phyloP scores from a whole-genome alignment of 2,797 vertebrate genomes.

The Rhyacichthys aspro region DNA sequence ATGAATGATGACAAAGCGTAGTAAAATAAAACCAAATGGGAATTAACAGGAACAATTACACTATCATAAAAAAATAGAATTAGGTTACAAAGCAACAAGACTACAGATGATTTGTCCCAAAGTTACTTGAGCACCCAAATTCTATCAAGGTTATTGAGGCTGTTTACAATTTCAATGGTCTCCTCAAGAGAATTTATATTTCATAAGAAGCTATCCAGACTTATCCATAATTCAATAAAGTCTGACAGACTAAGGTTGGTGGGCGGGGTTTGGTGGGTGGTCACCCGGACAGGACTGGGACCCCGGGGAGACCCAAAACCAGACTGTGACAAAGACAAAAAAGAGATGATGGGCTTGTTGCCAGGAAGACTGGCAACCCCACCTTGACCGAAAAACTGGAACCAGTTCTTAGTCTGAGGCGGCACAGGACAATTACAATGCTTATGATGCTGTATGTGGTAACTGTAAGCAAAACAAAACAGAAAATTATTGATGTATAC shows the following conservation, averaged over 20 bases:
- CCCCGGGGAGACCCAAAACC: conserved; percentile 61
- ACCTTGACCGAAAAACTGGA: conserved; percentile 34
- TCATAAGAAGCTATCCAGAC: conserved; percentile 71
- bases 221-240: conserved; percentile 76
- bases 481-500: not conserved
- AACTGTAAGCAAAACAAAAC: not conserved
- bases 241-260: conserved; percentile 53
- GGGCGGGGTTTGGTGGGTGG: conserved; percentile 44
- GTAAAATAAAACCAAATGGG: no score
- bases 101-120: not conserved
- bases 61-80: no score
- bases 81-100: no score
- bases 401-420: not conserved
- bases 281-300: conserved; percentile 40
- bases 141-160: not conserved
- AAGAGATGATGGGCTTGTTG: conserved; percentile 70
- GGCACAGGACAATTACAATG: not conserved
- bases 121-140: not conserved
- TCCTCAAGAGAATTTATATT: conserved; percentile 70
- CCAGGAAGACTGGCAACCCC: conserved; percentile 55
- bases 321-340: conserved; percentile 71
- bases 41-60: no score
- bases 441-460: not conserved
- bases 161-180: conserved; percentile 31
- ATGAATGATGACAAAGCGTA: no score